Evolutionary conservation across 35 echinoderm and acorn worm species (phyloP).

Genomic region (Anneissia japonica): DNA sequence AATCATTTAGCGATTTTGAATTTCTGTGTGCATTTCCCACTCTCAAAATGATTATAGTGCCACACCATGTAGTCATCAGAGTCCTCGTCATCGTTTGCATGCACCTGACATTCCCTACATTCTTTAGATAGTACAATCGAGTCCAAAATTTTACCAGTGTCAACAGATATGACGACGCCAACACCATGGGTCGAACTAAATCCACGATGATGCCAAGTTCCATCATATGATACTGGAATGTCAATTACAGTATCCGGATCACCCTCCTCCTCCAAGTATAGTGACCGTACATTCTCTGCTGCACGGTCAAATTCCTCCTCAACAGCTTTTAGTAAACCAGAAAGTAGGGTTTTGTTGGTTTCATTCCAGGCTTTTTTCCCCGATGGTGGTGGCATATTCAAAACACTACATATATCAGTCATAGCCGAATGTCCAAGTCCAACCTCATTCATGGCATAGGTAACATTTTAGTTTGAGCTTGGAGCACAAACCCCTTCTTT

Average conservation of each 20-base stretch:
- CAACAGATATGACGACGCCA: conserved; percentile 37
- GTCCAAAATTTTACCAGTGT: conserved; percentile 47
- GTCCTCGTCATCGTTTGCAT: neutral
- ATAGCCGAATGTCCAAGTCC: neutral
- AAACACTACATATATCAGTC: neutral
- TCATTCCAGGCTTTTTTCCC: neutral
- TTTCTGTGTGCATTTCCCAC: neutral
- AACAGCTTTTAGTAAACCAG: neutral
- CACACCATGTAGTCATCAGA: conserved; percentile 16
- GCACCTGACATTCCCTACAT: neutral
- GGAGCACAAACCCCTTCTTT: too few relatives aligned
- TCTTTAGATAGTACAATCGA: neutral
- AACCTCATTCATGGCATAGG: neutral
- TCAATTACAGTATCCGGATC: neutral
- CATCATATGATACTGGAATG: conserved; percentile 24
- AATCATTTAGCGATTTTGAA: neutral
- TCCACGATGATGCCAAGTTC: conserved; percentile 32
- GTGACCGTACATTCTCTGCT: neutral
- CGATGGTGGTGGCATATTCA: neutral
- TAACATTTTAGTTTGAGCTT: neutral
- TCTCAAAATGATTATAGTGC: conserved; percentile 8
- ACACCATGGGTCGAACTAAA: conserved; percentile 20
- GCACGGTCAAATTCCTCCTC: neutral
- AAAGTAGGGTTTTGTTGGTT: neutral
- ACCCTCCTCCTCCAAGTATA: neutral